A percentile compares a stretch with the other conserved stretches of the same genome.
Evolutionary conservation across 2,113 vertebrate genomes (phyloP).

Genomic region (sheep (Ovis aries)): ARS-UI_Ramb_v3.0 NC_056066.1:40868001-40868500

Average conservation of each 20-base stretch:
- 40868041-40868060: neutral
- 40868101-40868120: neutral
- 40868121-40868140: neutral
- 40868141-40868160: neutral
- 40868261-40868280: neutral
- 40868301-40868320: neutral
- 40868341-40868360: neutral
- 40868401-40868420: neutral
- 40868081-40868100: neutral
- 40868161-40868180: neutral
- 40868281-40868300: neutral
- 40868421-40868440: neutral
- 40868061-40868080: neutral
- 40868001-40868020: neutral
- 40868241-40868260: neutral
- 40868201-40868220: neutral
- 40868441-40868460: rapidly evolving
- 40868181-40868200: neutral
- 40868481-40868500: neutral
- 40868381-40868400: neutral
- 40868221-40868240: neutral
- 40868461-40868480: neutral
- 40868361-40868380: neutral
- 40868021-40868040: neutral
- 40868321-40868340: neutral